Base-by-base conservation (phyloP, 2,888 invertebrate species). In the Colostygia pectinataria region DNA sequence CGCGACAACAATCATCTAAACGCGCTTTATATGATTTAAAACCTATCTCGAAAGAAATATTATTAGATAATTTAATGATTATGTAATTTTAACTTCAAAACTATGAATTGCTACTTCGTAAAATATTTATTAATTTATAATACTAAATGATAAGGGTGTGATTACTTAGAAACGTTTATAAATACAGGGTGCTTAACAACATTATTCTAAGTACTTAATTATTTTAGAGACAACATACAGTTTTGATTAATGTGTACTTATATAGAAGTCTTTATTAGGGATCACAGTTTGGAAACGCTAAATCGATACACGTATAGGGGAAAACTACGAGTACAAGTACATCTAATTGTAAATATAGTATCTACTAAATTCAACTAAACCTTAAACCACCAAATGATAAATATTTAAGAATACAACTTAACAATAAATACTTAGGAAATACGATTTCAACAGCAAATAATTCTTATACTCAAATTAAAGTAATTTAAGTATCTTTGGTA, bases 211-310 rank as follows among this genome's bases (percentile, higher is more conserved):
- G 13, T 31, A 31, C 25, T 46, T 63, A 61, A 20, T 5, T 59
- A 46, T 57, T 52, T 57, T 66, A 63, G 63, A 66, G 66, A 56
- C 63, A 58, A 59, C 61, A 65, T 64, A 55, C 54, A 62, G 49
- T 62, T 57, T 47, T 51, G 67, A 68, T 68, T 72, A 75, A 68
- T 69, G 74, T 74, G 75, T 81, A 84, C 88, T 84, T 88, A 89
- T 69, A 75, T 85, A 88, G 84, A 89, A 89, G 90, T 90, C 90
- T 90, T 89, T 86, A 85, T 81, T 79, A 83, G 88, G 90, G 88
- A 90, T 90, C 90, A 90, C 90, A 90, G 90, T 82, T 83, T 84
- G 88, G 88, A 84, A 88, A 83, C 74, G 73, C 87, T 89, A 87
- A 80, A 77, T 80, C 74, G 68, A 77, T 80, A 83, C 77, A 77